phyloP scores from a whole-genome alignment of 2,888 invertebrate genomes.

The Isotomurus palustris region DNA sequence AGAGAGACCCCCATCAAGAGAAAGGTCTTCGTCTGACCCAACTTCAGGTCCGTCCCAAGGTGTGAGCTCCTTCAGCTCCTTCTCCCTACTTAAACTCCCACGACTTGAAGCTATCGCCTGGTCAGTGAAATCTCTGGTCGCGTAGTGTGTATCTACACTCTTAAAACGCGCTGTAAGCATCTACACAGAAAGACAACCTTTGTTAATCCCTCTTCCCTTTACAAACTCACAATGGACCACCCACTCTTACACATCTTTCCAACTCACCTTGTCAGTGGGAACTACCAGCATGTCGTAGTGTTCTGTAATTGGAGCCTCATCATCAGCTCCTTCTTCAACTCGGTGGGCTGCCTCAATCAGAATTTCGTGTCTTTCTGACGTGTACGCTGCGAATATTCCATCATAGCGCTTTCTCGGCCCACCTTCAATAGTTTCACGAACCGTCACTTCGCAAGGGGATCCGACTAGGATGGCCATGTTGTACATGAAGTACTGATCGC shows the following conservation, averaged over 20 bases:
- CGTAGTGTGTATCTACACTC: conserved; percentile 40
- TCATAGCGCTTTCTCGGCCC: conserved; percentile 43
- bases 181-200: conserved; percentile 13
- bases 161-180: conserved; percentile 37
- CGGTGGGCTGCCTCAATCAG: conserved; percentile 45
- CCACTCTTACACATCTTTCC: not conserved
- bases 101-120: conserved; percentile 75
- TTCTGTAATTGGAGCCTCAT: conserved; percentile 37
- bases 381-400: conserved; percentile 43
- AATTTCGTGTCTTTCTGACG: conserved; percentile 35
- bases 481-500: conserved; percentile 42
- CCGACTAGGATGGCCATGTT: conserved; percentile 44
- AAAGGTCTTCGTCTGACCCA: conserved; percentile 27
- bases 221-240: conserved; percentile 2
- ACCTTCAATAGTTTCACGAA: conserved; percentile 33
- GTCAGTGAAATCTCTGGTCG: conserved; percentile 59
- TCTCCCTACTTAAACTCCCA: conserved; percentile 64
- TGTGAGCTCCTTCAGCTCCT: conserved; percentile 78
- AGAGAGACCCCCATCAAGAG: conserved; percentile 18
- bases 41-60: conserved; percentile 68
- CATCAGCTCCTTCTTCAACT: conserved; percentile 27
- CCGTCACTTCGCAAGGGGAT: conserved; percentile 39
- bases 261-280: conserved; percentile 43
- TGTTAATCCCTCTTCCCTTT: too few species aligned
- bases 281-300: conserved; percentile 45